A percentile compares a stretch with the other conserved stretches of the same genome.
Conservation (phyloP, 2,888 invertebrate genomes). For the Tortricodes alternella region DNA sequence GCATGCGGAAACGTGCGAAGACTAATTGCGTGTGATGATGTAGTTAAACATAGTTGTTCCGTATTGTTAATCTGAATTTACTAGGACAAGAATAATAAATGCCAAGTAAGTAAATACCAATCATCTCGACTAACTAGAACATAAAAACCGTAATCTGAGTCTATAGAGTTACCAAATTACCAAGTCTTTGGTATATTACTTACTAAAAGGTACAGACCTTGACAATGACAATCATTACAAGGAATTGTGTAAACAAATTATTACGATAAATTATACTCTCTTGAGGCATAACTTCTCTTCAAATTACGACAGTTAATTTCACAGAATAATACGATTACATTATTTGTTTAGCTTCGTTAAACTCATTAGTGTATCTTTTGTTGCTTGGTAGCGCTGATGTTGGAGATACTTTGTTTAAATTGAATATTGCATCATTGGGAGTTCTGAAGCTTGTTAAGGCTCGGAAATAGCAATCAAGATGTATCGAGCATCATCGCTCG, state of each 20-base stretch:
- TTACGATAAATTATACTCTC: not conserved
- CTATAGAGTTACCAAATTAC: no score
- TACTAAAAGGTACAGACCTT: no score
- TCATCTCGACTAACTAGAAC: not conserved
- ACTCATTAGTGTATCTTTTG: slow-evolving; percentile 15
- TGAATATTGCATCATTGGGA: slow-evolving; percentile 48
- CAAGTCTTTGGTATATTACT: no score
- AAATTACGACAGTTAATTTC: not conserved
- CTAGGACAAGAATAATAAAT: not conserved
- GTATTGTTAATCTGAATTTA: not conserved
- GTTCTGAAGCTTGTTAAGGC: slow-evolving; percentile 38
- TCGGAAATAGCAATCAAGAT: slow-evolving; percentile 54
- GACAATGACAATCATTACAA: not conserved
- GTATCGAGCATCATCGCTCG: slow-evolving; percentile 34
- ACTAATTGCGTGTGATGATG: slow-evolving; percentile 1
- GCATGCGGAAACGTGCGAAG: slow-evolving; percentile 11
- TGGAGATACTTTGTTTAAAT: slow-evolving; percentile 35
- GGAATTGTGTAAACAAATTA: not conserved
- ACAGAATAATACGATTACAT: slow-evolving; percentile 7
- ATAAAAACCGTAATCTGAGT: not conserved
- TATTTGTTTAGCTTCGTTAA: slow-evolving; percentile 12
- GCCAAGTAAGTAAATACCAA: not conserved
- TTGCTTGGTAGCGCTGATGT: slow-evolving; percentile 15
- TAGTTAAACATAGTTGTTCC: slow-evolving; percentile 1
- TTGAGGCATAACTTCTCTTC: not conserved